phyloP scores from a whole-genome alignment of 2,113 vertebrate species.

The Orientallactaga bullata region DNA sequence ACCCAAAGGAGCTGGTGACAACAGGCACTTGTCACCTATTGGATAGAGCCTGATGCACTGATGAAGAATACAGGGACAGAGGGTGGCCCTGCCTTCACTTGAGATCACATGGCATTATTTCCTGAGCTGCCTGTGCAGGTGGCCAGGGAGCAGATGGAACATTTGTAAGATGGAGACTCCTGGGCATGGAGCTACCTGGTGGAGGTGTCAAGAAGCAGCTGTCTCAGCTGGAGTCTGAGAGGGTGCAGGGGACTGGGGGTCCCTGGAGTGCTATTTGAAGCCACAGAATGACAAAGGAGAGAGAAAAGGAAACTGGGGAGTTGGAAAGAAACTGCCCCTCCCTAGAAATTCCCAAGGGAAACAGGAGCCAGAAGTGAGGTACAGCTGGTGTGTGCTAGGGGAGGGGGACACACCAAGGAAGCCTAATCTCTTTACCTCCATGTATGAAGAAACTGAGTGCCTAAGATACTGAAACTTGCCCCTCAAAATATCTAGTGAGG shows the following conservation, averaged over 20 bases:
- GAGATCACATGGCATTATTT: not conserved
- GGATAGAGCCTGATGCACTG: not conserved
- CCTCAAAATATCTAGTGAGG: not conserved
- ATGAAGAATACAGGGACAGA: not conserved
- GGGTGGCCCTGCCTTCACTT: not conserved
- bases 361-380: not conserved
- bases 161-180: not conserved
- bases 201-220: not conserved
- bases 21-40: not conserved
- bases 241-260: not conserved
- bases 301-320: not conserved
- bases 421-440: too few species aligned
- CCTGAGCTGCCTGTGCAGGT: not conserved
- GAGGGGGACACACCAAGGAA: rapidly evolving
- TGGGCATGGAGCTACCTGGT: not conserved
- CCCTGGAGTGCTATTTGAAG: not conserved
- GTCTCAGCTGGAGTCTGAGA: not conserved
- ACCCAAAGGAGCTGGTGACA: not conserved
- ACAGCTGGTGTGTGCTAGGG: not conserved
- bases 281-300: not conserved
- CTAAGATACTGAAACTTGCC: not conserved
- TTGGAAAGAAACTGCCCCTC: too few species aligned
- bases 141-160: not conserved
- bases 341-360: not conserved
- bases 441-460: not conserved